phyloP scores from a whole-genome alignment of 1,140 invertebrate genomes.

The Cryptotermes secundus region DNA sequence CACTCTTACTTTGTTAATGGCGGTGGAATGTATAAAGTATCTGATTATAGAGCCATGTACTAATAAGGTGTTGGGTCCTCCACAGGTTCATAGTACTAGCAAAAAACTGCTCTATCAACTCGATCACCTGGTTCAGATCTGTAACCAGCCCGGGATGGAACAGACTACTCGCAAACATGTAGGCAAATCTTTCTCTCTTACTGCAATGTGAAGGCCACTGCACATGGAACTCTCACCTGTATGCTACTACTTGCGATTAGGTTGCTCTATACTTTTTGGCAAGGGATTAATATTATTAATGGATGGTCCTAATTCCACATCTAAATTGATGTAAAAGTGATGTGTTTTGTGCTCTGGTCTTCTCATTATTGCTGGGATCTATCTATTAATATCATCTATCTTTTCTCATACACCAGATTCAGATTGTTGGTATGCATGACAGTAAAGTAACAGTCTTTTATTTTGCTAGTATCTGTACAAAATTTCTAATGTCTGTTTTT shows the following conservation, averaged over 20 bases:
- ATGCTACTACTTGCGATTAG: not conserved
- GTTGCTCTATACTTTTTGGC: not conserved
- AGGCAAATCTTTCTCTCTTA: slow-evolving; percentile 42
- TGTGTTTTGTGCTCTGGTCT: slow-evolving; percentile 5
- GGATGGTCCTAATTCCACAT: not conserved
- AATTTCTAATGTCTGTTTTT: too few species aligned
- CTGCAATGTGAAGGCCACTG: not conserved
- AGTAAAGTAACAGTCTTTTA: too few species aligned
- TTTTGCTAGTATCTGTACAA: too few species aligned
- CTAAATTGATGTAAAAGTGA: not conserved
- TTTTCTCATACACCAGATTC: not conserved
- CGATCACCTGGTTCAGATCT: slow-evolving; percentile 93
- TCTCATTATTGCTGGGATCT: slow-evolving; percentile 1
- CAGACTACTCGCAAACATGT: slow-evolving; percentile 70
- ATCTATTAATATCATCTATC: not conserved
- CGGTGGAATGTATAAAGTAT: not conserved
- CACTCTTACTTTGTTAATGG: not conserved
- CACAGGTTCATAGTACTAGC: slow-evolving; percentile 90
- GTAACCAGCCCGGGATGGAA: slow-evolving; percentile 81
- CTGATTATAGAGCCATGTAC: not conserved
- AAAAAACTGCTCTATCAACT: slow-evolving; percentile 95
- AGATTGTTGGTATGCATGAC: not conserved
- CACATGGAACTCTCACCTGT: not conserved
- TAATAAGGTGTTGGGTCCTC: slow-evolving; percentile 35
- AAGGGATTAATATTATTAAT: not conserved